Conservation (phyloP, 1,140 invertebrate species). For the Meloidogyne chitwoodi region DNA sequence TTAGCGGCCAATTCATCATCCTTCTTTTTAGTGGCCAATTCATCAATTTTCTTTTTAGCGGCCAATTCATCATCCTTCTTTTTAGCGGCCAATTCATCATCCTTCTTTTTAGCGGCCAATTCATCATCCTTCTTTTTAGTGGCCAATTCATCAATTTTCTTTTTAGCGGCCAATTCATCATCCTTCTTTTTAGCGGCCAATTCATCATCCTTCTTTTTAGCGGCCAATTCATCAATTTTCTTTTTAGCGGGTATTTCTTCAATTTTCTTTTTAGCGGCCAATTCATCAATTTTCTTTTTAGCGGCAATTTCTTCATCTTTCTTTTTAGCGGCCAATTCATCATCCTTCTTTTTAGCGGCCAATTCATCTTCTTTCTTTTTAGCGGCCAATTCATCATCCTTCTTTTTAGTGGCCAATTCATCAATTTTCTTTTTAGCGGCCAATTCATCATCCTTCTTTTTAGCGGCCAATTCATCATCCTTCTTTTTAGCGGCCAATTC, state of each 20-base stretch:
- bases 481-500: background rate
- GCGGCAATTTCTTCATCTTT: background rate
- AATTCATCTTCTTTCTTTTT: no score
- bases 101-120: background rate
- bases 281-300: background rate
- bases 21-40: background rate
- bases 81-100: background rate
- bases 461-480: background rate
- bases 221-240: background rate
- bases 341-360: no score
- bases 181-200: background rate
- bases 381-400: no score
- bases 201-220: background rate
- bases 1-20: background rate
- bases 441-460: background rate
- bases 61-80: background rate
- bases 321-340: background rate
- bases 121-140: background rate
- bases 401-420: background rate
- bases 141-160: background rate
- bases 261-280: background rate
- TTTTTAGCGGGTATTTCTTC: background rate
- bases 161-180: conserved; percentile 3
- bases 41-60: background rate
- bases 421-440: background rate